Percentiles rank a stretch among this genome's conserved stretches.
Evolutionary conservation across 2,797 vertebrate genomes (phyloP).

Genomic region (Lagocephalus sceleratus): DNA sequence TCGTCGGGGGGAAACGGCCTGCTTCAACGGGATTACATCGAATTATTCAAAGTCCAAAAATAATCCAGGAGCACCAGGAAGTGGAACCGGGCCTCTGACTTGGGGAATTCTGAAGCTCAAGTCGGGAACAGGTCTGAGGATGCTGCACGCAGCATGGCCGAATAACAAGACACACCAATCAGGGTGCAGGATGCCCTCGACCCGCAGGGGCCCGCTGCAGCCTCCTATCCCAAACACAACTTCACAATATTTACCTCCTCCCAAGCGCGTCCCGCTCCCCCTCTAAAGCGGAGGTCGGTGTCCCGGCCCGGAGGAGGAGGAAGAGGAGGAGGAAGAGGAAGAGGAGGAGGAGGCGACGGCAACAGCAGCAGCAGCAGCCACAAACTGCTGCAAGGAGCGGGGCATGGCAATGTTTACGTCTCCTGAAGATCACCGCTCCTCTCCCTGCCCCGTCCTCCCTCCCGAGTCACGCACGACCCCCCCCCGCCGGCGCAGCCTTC

Average conservation of each 20-base stretch:
- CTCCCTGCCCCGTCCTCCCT: slow-evolving; percentile 23
- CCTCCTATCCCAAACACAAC: slow-evolving; percentile 61
- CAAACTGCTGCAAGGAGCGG: slow-evolving; percentile 38
- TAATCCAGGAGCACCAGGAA: neutral
- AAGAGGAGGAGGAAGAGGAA: slow-evolving; percentile 2
- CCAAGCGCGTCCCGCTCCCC: neutral
- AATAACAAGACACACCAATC: slow-evolving; percentile 46
- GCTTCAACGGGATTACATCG: neutral
- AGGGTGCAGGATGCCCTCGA: slow-evolving; percentile 14
- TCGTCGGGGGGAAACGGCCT: neutral
- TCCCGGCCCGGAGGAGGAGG: slow-evolving; percentile 16
- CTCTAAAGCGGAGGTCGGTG: neutral
- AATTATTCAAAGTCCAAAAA: neutral
- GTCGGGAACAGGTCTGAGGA: slow-evolving; percentile 55
- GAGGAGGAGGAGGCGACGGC: neutral
- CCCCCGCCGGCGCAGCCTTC: slow-evolving; percentile 22
- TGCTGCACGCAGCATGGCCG: slow-evolving; percentile 68
- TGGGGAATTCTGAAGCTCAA: slow-evolving; percentile 27
- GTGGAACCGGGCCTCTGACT: neutral
- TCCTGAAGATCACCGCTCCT: slow-evolving; percentile 10
- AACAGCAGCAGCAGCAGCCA: neutral
- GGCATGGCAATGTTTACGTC: slow-evolving; percentile 70
- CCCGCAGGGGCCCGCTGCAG: slow-evolving; percentile 33
- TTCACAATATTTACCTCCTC: slow-evolving; percentile 34
- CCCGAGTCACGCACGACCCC: slow-evolving; percentile 34